Base-by-base conservation (phyloP, 2,113 vertebrate species). In the Oxygymnocypris stewartii region DNA sequence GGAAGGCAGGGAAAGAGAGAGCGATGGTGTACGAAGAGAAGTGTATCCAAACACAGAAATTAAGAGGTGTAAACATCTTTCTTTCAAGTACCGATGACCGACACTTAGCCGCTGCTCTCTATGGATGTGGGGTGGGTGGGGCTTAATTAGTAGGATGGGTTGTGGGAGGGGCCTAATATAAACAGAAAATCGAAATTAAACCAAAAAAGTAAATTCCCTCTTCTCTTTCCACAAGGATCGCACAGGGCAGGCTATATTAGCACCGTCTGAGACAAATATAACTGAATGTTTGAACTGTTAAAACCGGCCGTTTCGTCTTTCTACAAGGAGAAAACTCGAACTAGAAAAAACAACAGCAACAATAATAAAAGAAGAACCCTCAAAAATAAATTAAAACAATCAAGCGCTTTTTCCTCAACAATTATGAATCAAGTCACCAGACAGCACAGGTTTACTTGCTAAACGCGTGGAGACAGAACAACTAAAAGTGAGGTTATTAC, bases 31-130 rank as follows among this genome's bases (percentile, higher is more conserved):
- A 82, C 78, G 79, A 69, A 85, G 85, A 82, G 81, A 87, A 90
- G 92, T 93, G 92, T 91, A 94, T 94, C 94, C 91, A 95, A 96
- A 95, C 91, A 89, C 93, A 95, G 94, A 88, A 85, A 88, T 40
- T 86, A 92, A 94, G 92, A 92, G 90, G 94, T 95, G 93, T 93
- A 93, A 96, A 96, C 93, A 95, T 93, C 88, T 90, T 85, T 67
- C 78, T 90, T 91, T 91, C 91, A 91, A 93, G 79, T 89, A 90
- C 91, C 92, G 79, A 92, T 93, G 89, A 87, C 82, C 91, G 91
- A 92, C 92, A 92, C 91, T 6, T 14, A n/a, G 84, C 79, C 75
- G 80, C 71, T 71, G 92, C 40, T 59, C 92, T 90, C 90, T 91
- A 88, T 67, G 88, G 63, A 86, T 88, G 76, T 69, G 79, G 63